phyloP scores from a whole-genome alignment of 2,113 vertebrate genomes.

The Porphyrio hochstetteri region DNA sequence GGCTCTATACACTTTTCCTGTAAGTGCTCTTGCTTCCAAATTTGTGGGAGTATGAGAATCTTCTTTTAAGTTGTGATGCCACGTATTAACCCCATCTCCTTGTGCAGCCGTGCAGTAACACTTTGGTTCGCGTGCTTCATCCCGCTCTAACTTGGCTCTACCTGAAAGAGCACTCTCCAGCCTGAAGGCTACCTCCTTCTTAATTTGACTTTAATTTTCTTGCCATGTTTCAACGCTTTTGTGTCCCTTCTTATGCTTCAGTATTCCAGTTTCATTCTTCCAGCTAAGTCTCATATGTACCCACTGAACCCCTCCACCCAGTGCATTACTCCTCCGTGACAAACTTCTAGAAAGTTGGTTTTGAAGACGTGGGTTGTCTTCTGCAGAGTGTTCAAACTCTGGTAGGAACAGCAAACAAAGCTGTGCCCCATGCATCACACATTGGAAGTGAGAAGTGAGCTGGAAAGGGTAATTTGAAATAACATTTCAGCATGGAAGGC shows the following conservation, averaged over 20 bases:
- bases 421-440: not conserved
- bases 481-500: not conserved
- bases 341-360: constrained; percentile 1
- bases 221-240: not conserved
- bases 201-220: not conserved
- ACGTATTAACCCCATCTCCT: not conserved
- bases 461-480: constrained; percentile 22
- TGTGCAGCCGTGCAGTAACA: not conserved
- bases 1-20: not conserved
- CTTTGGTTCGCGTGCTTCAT: not conserved
- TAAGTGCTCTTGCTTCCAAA: not conserved
- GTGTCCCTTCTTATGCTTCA: not conserved
- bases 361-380: not conserved
- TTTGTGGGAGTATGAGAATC: not conserved
- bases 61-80: not conserved
- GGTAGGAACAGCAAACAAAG: constrained; percentile 20
- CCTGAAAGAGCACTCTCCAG: not conserved
- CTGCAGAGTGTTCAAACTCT: not conserved
- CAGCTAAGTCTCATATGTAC: not conserved
- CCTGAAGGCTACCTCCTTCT: not conserved
- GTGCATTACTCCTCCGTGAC: not conserved
- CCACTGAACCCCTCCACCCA: not conserved
- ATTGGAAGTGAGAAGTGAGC: not conserved
- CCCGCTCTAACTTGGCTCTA: not conserved
- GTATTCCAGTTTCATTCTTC: not conserved